Conservation (phyloP, 2,888 invertebrate genomes). For the Amphipoea lucens region DNA sequence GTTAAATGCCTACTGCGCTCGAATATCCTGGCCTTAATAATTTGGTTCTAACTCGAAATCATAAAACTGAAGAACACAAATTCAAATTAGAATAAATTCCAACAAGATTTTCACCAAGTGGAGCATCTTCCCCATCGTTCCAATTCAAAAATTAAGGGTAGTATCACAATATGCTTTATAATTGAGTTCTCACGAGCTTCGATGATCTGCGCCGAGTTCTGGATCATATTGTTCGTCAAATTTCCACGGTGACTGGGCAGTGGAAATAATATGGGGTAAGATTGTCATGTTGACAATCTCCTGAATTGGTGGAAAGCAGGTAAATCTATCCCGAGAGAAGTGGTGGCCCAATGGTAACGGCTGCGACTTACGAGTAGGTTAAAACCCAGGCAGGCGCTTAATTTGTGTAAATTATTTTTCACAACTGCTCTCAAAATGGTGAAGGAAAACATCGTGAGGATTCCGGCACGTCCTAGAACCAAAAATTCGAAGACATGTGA, state of each 20-base stretch:
- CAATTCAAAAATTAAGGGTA: conserved; percentile 63
- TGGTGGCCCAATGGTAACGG: too few relatives aligned
- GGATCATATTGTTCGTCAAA: conserved; percentile 18
- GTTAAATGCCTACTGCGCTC: too few relatives aligned
- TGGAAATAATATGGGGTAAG: background rate
- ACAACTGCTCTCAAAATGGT: too few relatives aligned
- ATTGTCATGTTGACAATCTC: background rate
- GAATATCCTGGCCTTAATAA: too few relatives aligned
- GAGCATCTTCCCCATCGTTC: conserved; percentile 62
- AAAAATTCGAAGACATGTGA: too few relatives aligned
- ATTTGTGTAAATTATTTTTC: too few relatives aligned
- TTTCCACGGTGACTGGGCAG: conserved; percentile 24
- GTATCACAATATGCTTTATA: conserved; percentile 77
- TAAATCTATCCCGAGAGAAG: background rate
- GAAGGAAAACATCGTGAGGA: too few relatives aligned
- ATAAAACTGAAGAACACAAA: background rate
- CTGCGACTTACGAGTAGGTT: too few relatives aligned
- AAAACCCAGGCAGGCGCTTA: too few relatives aligned
- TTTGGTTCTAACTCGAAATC: background rate
- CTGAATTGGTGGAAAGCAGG: background rate
- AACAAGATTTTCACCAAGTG: conserved; percentile 43
- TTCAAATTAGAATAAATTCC: background rate
- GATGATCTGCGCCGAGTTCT: conserved; percentile 44
- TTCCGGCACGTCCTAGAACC: too few relatives aligned
- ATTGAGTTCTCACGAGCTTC: conserved; percentile 79